Base-by-base conservation (phyloP, 2,888 invertebrate genomes). In the Oscheius myriophilus region DNA sequence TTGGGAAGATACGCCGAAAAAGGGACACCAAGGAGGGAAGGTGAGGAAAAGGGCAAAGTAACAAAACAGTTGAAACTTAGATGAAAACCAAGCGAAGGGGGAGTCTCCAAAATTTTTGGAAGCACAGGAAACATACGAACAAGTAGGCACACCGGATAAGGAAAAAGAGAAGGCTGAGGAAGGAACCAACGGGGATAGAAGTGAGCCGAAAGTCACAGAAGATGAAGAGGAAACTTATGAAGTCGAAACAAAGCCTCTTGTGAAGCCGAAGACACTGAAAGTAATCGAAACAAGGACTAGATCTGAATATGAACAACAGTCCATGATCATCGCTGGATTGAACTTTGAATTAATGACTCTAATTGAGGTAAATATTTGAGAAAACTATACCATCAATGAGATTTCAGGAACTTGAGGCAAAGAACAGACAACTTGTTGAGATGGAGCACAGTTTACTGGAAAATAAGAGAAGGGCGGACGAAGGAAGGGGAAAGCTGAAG, bases 321-420 rank as follows among this genome's bases (percentile, higher is more conserved):
- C 82, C 11, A 69, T 80, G 52, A 65, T 82, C 18, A 81, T 82
- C 41, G 72, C 80, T 12, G 76, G 78, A 23, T 62, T 82, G 11
- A 76, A 81, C 55, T 76, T 78, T 58, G 81, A 82, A 55, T 53
- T 79, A 16, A 76, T 80, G 74, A 68, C 72, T 26, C 66, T 81
- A 11, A 63, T 82, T 1, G 71, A 76, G 57, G 77, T 72, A 43
- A 53, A 7, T 18, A 3, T 11, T 18, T 11, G 9, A 3, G 16
- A n/a, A 33, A 33, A n/a, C 11, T 6, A 1, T 2, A 7, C 1
- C 3, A 41, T 14, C 1, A 54, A 2, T 18, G 25, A 4, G 23
- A 25, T 51, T 75, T 54, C 23, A 68, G 80, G 80, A 83, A 52
- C 42, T 80, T n/a, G 67, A 74, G 11, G 66, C 62, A 18, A 76